These are phyloP conservation scores for Champsocephalus esox DNA, from an alignment of 2,797 vertebrate genomes.

Conservation along the genomic window DNA sequence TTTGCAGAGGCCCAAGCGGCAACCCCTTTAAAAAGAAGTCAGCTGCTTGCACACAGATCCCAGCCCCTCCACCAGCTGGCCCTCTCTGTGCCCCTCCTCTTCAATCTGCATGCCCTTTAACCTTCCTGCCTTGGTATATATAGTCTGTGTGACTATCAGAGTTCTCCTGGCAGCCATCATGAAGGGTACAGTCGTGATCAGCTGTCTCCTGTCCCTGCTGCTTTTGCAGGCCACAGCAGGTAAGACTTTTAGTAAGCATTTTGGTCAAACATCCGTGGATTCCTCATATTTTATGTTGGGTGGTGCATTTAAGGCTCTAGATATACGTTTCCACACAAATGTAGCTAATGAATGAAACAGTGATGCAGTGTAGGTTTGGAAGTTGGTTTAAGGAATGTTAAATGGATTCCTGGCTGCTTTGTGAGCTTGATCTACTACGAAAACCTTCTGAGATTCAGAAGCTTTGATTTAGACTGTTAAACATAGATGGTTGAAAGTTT, in stretches of 20 bases:
- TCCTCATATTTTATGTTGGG: background rate
- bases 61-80: constrained; percentile 65
- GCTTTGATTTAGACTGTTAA: constrained; percentile 2
- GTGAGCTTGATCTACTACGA: background rate
- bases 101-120: constrained; percentile 82
- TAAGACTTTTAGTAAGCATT: constrained; percentile 73
- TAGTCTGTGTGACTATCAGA: constrained; percentile 85
- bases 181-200: constrained; percentile 92
- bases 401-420: constrained; percentile 11
- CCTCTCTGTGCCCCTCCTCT: constrained; percentile 63
- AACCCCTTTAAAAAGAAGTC: constrained; percentile 69
- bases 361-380: constrained; percentile 7
- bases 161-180: constrained; percentile 97
- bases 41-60: constrained; percentile 66
- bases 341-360: constrained; percentile 23
- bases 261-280: constrained; percentile 9
- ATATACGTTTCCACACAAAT: background rate
- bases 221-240: constrained; percentile 90
- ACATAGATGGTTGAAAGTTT: background rate
- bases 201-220: constrained; percentile 90
- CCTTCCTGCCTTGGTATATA: constrained; percentile 89
- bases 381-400: constrained; percentile 1
- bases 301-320: background rate
- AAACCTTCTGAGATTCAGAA: background rate
- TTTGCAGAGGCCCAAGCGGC: constrained; percentile 36